Base-by-base conservation (phyloP, 2,888 invertebrate genomes). In the Drosophila phalerata region DNA sequence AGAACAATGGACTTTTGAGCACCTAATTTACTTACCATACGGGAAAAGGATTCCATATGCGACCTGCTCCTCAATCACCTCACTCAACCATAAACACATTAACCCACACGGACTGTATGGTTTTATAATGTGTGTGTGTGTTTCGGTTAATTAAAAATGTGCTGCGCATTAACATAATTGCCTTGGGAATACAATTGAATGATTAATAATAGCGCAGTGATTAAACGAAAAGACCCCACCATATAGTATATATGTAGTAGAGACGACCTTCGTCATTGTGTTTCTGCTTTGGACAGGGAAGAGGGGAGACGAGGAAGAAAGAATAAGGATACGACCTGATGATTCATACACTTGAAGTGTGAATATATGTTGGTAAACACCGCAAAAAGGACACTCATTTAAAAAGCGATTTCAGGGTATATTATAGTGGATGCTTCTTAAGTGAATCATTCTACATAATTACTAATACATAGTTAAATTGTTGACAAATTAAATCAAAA, bases 91-190 rank as follows among this genome's bases (percentile, higher is more conserved):
- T 72, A 67, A 81, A 56, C 69, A 77, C 75, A 77, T 79, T 72
- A 64, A 42, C 62, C 73, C 67, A 55, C 42, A 58, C 53, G 48
- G 65, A 43, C 66, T 57, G 74, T 77, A 73, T 62, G 79, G 63
- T 62, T 76, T 75, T 52, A 45, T 42, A 60, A 72, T 61, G 17
- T 38, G 28, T 62, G 10, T 66, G 43, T 74, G 61, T 65, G 56
- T 57, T 67, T 69, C 45, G 77, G 79, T 81, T 81, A 81, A 81
- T 81, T 81, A 82, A 85, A 81, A 79, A 79, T 81, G 78, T 79
- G 82, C 73, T 85, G 72, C 65, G 69, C 80, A 83, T 85, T 83
- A 78, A 79, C 78, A 85, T 85, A 83, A 83, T 83, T 83, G 80
- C 80, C 77, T 57, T 68, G 85, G 82, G 82, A 85, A 73, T 71